These are phyloP conservation scores for Drosophila leontia DNA, from an alignment of 1,140 invertebrate species.

Conservation along the genomic window DNA sequence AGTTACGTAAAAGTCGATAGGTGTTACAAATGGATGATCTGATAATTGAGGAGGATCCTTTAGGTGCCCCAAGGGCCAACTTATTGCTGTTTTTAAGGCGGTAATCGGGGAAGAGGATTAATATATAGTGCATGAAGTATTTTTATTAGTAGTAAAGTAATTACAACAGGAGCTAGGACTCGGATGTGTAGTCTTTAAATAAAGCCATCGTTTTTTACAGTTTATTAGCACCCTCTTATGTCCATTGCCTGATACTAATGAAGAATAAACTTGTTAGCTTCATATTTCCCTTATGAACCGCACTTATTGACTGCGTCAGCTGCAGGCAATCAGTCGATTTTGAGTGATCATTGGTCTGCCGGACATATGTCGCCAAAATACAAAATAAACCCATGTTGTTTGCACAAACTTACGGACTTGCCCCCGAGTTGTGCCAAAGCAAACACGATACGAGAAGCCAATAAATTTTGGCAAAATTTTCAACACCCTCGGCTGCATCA, in stretches of 20 bases:
- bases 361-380: conserved; percentile 18
- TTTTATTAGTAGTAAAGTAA: background rate
- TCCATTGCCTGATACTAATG: background rate
- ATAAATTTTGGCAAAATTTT: conserved; percentile 16
- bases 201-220: background rate
- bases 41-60: conserved; percentile 17
- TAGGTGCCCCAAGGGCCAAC: background rate
- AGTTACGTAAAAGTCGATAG: conserved; percentile 5
- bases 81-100: background rate
- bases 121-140: background rate
- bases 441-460: conserved; percentile 8
- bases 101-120: background rate
- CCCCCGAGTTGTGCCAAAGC: conserved; percentile 4
- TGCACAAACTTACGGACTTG: conserved; percentile 6
- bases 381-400: conserved; percentile 15
- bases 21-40: conserved; percentile 17
- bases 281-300: conserved; percentile 3
- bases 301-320: conserved; percentile 3
- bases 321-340: conserved; percentile 12
- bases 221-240: background rate
- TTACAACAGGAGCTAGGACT: background rate
- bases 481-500: conserved; percentile 39
- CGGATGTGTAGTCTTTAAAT: background rate
- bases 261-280: conserved; percentile 3
- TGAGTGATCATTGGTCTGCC: conserved; percentile 11